phyloP scores from a whole-genome alignment of 2,888 invertebrate genomes.

The Griposia aprilina region DNA sequence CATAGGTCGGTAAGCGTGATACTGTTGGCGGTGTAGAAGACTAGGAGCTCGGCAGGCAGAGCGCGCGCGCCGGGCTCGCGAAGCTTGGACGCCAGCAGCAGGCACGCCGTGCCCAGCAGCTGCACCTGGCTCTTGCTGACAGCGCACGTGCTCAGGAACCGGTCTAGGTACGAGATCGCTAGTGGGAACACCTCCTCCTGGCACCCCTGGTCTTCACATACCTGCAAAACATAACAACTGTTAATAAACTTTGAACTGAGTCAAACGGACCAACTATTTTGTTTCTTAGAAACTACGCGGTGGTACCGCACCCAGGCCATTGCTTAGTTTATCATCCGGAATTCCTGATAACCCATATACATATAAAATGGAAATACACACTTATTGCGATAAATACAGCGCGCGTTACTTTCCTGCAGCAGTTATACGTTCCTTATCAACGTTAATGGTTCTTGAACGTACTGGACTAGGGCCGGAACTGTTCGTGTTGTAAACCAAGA shows the following conservation, averaged over 20 bases:
- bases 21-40: constrained; percentile 98
- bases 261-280: constrained; percentile 37
- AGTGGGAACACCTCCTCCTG: constrained; percentile 98
- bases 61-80: constrained; percentile 95
- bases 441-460: constrained; percentile 66
- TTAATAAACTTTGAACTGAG: constrained; percentile 55
- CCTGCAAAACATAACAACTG: constrained; percentile 90
- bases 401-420: constrained; percentile 83
- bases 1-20: constrained; percentile 96
- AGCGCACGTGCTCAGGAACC: constrained; percentile 96
- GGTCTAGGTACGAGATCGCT: constrained; percentile 98
- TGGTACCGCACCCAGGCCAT: constrained; percentile 75
- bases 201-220: constrained; percentile 97
- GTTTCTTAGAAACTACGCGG: constrained; percentile 69
- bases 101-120: constrained; percentile 97
- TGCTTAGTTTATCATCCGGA: constrained; percentile 84
- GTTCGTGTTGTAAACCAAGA: constrained; percentile 32
- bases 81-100: constrained; percentile 98
- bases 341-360: constrained; percentile 90
- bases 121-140: constrained; percentile 97
- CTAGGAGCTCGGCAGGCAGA: constrained; percentile 94
- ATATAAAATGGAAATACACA: constrained; percentile 85
- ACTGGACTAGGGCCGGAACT: constrained; percentile 66
- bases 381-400: constrained; percentile 84
- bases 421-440: constrained; percentile 76